Evolutionary conservation across 2,888 invertebrate genomes (phyloP).

Genomic region (Trisateles emortualis): DNA sequence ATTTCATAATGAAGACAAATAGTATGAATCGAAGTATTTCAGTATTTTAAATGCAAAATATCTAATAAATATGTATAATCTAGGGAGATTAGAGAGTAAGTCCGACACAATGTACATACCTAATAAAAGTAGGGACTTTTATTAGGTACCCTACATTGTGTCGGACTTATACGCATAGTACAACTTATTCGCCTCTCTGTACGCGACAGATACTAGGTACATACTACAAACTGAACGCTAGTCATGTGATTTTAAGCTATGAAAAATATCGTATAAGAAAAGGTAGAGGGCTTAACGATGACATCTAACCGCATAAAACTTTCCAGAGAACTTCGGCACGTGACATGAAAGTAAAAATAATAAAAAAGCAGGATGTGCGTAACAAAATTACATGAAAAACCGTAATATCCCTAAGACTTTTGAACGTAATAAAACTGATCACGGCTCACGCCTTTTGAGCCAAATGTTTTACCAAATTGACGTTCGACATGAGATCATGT

Average conservation of each 20-base stretch:
- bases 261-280: constrained; percentile 14
- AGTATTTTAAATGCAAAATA: too few species aligned
- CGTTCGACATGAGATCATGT: constrained; percentile 74
- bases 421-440: constrained; percentile 60
- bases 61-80: too few species aligned
- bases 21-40: too few species aligned
- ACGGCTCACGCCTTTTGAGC: constrained; percentile 61
- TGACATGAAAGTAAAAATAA: constrained; percentile 31
- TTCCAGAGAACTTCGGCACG: constrained; percentile 34
- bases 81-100: too few species aligned
- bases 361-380: constrained; percentile 23
- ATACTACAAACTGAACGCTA: background rate
- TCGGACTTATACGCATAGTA: background rate
- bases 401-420: constrained; percentile 56
- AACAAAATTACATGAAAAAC: constrained; percentile 49
- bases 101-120: too few species aligned
- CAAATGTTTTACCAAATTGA: constrained; percentile 79
- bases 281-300: constrained; percentile 32
- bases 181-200: background rate
- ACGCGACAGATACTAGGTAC: background rate
- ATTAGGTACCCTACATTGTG: too few species aligned
- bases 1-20: too few species aligned
- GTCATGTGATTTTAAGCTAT: constrained; percentile 4
- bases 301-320: constrained; percentile 31
- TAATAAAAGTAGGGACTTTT: too few species aligned